Evolutionary conservation across 1,140 invertebrate genomes (phyloP).

Genomic region (Paraescarpia echinospica): DNA sequence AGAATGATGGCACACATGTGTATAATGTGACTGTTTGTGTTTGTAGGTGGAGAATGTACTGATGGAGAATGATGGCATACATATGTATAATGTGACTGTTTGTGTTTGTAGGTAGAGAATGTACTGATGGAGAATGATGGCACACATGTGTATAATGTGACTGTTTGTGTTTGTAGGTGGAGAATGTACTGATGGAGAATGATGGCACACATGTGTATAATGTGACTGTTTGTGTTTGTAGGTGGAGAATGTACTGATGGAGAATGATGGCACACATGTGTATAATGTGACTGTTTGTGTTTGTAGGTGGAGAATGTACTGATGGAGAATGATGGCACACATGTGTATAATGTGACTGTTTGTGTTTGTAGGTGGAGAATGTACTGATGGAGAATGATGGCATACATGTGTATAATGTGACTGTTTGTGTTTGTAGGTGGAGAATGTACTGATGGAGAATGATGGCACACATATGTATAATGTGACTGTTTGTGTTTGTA

Average conservation of each 20-base stretch:
- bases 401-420: slow-evolving; percentile 83
- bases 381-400: slow-evolving; percentile 78
- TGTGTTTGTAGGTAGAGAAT: slow-evolving; percentile 76
- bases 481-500: slow-evolving; percentile 77
- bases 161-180: slow-evolving; percentile 75
- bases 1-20: slow-evolving; percentile 77
- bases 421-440: slow-evolving; percentile 75
- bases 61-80: slow-evolving; percentile 73
- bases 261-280: slow-evolving; percentile 77
- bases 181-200: slow-evolving; percentile 83
- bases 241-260: slow-evolving; percentile 86
- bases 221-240: slow-evolving; percentile 77
- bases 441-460: slow-evolving; percentile 83
- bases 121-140: slow-evolving; percentile 78
- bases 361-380: slow-evolving; percentile 76
- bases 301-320: slow-evolving; percentile 86
- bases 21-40: slow-evolving; percentile 80
- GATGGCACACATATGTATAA: slow-evolving; percentile 77
- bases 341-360: slow-evolving; percentile 88
- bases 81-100: slow-evolving; percentile 88
- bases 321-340: slow-evolving; percentile 73
- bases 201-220: slow-evolving; percentile 77
- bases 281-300: slow-evolving; percentile 80
- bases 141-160: slow-evolving; percentile 83
- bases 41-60: slow-evolving; percentile 86